Conservation (phyloP, 2,888 invertebrate genomes). For the Amiota minor region DNA sequence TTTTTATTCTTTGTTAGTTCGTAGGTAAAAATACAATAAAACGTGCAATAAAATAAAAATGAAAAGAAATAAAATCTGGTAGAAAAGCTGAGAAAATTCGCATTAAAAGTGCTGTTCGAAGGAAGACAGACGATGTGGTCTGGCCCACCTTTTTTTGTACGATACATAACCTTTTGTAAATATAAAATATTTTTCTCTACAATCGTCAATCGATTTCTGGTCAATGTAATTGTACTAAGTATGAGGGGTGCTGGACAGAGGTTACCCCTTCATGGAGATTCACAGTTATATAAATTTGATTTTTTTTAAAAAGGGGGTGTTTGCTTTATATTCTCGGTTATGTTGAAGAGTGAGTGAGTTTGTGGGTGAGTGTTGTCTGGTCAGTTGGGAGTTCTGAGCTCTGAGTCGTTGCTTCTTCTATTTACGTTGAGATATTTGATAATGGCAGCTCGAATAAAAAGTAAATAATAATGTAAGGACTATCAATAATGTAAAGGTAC, state of each 20-base stretch:
- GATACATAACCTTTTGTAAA: conserved; percentile 28
- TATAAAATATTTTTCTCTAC: conserved; percentile 38
- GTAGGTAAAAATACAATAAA: conserved; percentile 36
- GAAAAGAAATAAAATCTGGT: conserved; percentile 26
- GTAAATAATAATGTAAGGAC: conserved; percentile 5
- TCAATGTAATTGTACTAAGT: conserved; percentile 16
- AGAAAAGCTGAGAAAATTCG: conserved; percentile 37
- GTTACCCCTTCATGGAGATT: background rate
- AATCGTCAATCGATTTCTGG: conserved; percentile 29
- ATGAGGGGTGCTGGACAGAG: background rate
- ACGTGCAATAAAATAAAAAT: conserved; percentile 20
- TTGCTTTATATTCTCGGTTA: background rate
- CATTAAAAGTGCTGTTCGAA: conserved; percentile 25
- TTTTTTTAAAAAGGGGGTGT: conserved; percentile 8
- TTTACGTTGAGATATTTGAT: conserved; percentile 9
- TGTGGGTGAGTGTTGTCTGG: conserved; percentile 5
- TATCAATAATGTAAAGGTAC: conserved; percentile 14
- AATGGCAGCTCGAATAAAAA: conserved; percentile 24
- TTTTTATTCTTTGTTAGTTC: background rate
- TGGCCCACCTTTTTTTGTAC: background rate
- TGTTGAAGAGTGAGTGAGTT: conserved; percentile 3
- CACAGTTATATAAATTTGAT: background rate
- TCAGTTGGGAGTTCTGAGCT: conserved; percentile 18
- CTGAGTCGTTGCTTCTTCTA: too few relatives aligned
- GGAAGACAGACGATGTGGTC: background rate